These are phyloP conservation scores for Anastatus disparis DNA, from an alignment of 1,140 invertebrate species.

Conservation along the genomic window DNA sequence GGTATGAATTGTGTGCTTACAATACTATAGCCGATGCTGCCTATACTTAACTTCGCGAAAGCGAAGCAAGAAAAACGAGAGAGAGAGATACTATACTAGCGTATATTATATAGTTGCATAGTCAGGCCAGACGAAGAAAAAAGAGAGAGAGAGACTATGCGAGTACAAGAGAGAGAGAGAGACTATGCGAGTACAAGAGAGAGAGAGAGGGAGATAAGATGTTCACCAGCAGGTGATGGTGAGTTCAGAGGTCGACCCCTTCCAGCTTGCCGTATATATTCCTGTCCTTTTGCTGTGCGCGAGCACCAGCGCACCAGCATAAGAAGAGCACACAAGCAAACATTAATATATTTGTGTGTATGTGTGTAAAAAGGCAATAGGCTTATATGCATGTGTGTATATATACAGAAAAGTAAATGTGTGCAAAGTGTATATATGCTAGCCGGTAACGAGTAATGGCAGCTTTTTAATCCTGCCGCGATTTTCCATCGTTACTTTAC, in stretches of 20 bases:
- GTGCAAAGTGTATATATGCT: too few relatives aligned
- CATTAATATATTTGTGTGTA: too few relatives aligned
- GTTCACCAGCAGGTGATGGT: slow-evolving; percentile 41
- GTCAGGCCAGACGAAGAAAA: background rate
- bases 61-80: background rate
- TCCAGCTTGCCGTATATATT: slow-evolving; percentile 31
- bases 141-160: background rate
- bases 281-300: slow-evolving; percentile 27
- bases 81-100: too few relatives aligned
- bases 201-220: slow-evolving; percentile 22
- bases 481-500: slow-evolving; percentile 9
- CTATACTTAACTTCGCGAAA: slow-evolving; percentile 29
- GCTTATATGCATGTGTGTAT: too few relatives aligned
- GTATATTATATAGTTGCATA: too few relatives aligned
- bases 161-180: background rate
- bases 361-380: too few relatives aligned
- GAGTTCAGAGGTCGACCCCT: slow-evolving; percentile 40
- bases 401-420: too few relatives aligned
- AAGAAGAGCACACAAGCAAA: too few relatives aligned
- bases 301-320: background rate
- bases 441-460: slow-evolving; percentile 23
- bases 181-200: background rate
- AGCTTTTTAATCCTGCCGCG: slow-evolving; percentile 20
- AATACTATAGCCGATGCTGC: slow-evolving; percentile 28
- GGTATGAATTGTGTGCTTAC: slow-evolving; percentile 39